phyloP scores from a whole-genome alignment of 2,797 vertebrate species.

The Corythornis leucogaster region DNA sequence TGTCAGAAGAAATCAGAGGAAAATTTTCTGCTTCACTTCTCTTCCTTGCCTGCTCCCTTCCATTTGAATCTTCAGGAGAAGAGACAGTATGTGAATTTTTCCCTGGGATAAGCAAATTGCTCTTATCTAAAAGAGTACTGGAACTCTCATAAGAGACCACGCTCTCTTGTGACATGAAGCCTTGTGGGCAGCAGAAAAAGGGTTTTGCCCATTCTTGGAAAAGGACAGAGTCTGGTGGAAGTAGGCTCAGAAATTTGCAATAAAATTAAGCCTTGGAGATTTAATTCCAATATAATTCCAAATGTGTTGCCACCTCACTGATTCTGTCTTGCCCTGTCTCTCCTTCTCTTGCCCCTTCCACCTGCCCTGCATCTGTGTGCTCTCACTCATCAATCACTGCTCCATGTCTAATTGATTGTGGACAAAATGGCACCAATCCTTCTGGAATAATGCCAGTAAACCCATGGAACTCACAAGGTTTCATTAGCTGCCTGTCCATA shows the following conservation, averaged over 20 bases:
- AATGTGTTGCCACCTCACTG: background rate
- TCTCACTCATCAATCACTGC: background rate
- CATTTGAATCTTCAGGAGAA: background rate
- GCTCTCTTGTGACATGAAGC: background rate
- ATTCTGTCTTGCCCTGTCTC: background rate
- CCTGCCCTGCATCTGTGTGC: background rate
- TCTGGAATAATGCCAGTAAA: background rate
- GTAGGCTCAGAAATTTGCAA: background rate
- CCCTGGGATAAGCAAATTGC: background rate
- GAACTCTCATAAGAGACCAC: background rate
- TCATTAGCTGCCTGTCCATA: background rate
- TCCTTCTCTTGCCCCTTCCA: background rate
- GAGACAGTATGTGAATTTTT: background rate
- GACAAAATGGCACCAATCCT: conserved; percentile 26
- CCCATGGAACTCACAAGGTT: background rate
- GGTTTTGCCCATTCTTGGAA: background rate
- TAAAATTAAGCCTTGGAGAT: background rate
- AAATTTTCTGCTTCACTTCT: background rate
- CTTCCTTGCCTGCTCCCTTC: background rate
- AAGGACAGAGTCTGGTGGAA: background rate
- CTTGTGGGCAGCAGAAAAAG: background rate
- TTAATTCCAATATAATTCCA: background rate
- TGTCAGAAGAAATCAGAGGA: background rate
- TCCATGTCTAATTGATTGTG: background rate
- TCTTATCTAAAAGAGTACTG: background rate